Percentiles rank a stretch among this genome's conserved stretches.
Evolutionary conservation across 2,888 invertebrate genomes (phyloP).

Genomic region (Chrysomela aeneicollis): DNA sequence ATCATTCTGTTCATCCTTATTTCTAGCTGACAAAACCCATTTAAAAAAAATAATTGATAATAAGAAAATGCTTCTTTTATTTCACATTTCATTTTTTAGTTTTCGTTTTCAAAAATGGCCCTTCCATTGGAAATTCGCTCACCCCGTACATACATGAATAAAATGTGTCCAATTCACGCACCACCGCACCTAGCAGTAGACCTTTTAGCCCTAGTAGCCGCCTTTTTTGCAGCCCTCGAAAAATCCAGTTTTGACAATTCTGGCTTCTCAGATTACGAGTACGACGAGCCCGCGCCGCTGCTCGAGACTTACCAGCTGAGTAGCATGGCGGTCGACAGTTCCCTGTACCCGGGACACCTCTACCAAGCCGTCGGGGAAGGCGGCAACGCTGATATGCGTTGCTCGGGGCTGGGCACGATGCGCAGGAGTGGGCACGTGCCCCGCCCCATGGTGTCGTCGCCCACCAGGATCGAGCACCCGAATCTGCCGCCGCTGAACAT

Average conservation of each 20-base stretch:
- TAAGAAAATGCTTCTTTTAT: no score
- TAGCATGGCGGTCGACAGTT: slow-evolving; percentile 65
- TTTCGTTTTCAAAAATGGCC: no score
- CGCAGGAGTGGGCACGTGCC: slow-evolving; percentile 57
- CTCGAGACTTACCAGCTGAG: slow-evolving; percentile 76
- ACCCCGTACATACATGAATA: no score
- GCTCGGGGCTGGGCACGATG: slow-evolving; percentile 61
- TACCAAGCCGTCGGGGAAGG: slow-evolving; percentile 46
- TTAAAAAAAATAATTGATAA: no score
- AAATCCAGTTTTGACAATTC: slow-evolving; percentile 72
- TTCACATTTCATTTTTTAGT: no score
- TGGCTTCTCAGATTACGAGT: slow-evolving; percentile 80
- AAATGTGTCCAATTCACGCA: no score
- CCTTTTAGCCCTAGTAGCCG: slow-evolving; percentile 26
- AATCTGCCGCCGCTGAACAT: slow-evolving; percentile 82
- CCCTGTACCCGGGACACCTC: slow-evolving; percentile 60
- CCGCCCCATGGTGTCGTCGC: slow-evolving; percentile 79
- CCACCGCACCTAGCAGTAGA: slow-evolving; percentile 28
- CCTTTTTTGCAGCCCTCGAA: slow-evolving; percentile 38
- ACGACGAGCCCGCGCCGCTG: slow-evolving; percentile 79
- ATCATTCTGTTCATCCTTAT: no score
- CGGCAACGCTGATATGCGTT: slow-evolving; percentile 59
- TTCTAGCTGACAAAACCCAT: no score
- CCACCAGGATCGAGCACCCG: slow-evolving; percentile 83
- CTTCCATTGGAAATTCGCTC: no score